Percentiles rank a stretch among this genome's conserved stretches.
Conservation (phyloP, 2,113 vertebrate species). For the Sorex araneus region DNA sequence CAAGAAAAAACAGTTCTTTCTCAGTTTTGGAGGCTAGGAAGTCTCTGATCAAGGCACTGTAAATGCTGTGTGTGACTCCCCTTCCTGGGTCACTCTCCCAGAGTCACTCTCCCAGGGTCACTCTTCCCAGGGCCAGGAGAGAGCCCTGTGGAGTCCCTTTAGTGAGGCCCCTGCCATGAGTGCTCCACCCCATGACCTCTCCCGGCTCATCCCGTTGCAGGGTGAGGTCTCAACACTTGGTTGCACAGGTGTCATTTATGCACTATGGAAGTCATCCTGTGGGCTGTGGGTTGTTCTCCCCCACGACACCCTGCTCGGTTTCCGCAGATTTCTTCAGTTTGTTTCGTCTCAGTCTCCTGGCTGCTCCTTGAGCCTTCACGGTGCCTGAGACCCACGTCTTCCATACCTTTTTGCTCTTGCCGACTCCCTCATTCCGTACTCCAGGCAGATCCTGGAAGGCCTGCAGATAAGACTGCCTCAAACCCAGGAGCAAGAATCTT, state of each 20-base stretch:
- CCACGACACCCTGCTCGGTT: not conserved
- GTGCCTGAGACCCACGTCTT: not conserved
- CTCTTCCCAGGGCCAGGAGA: not conserved
- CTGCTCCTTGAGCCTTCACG: not conserved
- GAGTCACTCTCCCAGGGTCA: not conserved
- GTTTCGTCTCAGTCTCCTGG: slow-evolving; percentile 19
- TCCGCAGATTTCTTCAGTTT: not conserved
- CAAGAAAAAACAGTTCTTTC: not conserved
- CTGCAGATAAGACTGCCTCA: not conserved
- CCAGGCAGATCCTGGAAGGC: not conserved
- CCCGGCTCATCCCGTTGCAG: not conserved
- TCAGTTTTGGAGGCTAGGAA: not conserved
- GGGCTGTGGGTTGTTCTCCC: not conserved
- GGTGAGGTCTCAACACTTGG: not conserved
- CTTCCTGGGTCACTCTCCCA: not conserved
- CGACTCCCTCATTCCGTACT: not conserved
- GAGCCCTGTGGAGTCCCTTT: not conserved
- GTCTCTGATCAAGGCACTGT: not conserved
- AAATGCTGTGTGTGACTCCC: not conserved
- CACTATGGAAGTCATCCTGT: not conserved
- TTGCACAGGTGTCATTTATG: not conserved
- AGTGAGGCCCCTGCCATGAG: not conserved
- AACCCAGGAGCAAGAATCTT: not conserved
- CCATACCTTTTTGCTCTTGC: not conserved
- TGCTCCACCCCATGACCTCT: not conserved